Base-by-base conservation (phyloP, 1,140 invertebrate species). In the Spodoptera litura region DNA sequence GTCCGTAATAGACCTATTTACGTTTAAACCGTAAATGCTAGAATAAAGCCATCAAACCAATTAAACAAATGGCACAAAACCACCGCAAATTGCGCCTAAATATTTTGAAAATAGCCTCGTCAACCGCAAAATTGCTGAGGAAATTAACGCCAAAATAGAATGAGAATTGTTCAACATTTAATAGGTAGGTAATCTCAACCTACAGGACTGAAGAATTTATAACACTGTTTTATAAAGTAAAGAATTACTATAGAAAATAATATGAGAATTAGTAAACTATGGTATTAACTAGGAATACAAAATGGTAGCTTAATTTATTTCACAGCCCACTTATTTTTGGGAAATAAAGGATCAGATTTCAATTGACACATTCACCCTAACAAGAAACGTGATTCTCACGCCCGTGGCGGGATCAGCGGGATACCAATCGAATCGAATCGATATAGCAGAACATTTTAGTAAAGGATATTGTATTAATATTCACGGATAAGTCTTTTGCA, bases 11-110 rank as follows among this genome's bases (percentile, higher is more conserved):
- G 31, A 12, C 27, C 27, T n/a, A 44, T 27, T 68, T 68, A 52
- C 61, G 61, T 62, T 64, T 20, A 44, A 64, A 44, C 20, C 38
- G 49, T 38, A 5, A 58, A 73, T 49, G 71, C 25, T 58, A 27
- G 44, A 61, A 73, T 73, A 58, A 59, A 73, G 35, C 12, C 71
- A 73, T 73, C 20, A 59, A 2, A 10, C 8, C 71, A 73, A 73
- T 73, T 59, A 59, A 49, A 49, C n/a, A 6, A 59, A 73, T 61
- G 35, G 55, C 15, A 44, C 55, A 15, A 73, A 73, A 66, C 38
- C 38, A 49, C 62, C 62, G 38, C 62, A 49, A 66, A 66, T 66
- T 64, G 35, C 61, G 44, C 35, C 61, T 64, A 64, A 64, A 64
- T 64, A 44, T 64, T 49, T 4, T 66, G 38, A 49, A 66, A 66